Conservation (phyloP, 1,140 invertebrate genomes). For the Zaprionus tsacasi region DNA sequence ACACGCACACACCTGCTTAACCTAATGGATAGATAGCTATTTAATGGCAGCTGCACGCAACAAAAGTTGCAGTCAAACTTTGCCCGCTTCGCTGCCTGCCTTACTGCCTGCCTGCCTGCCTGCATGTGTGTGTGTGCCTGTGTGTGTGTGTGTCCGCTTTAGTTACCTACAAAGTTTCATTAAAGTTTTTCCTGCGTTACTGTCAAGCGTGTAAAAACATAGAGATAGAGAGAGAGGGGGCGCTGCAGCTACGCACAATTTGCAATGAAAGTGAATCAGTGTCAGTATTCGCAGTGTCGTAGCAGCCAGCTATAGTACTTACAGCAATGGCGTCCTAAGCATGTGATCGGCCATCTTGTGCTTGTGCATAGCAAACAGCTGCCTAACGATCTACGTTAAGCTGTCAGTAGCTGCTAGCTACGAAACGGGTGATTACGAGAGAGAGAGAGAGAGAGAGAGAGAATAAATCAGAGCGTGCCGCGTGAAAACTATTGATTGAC, state of each 20-base stretch:
- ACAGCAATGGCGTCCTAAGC: neutral
- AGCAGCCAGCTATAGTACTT: neutral
- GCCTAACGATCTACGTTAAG: neutral
- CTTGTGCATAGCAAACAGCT: neutral
- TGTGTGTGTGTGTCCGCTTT: constrained; percentile 6
- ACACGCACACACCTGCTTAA: constrained; percentile 34
- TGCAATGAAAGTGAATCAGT: constrained; percentile 34
- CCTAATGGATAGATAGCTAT: constrained; percentile 55
- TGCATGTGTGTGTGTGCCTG: neutral
- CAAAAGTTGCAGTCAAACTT: constrained; percentile 56
- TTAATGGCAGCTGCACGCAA: constrained; percentile 57
- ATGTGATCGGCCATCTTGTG: neutral
- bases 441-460: neutral
- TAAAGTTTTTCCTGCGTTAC: constrained; percentile 35
- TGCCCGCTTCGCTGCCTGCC: constrained; percentile 10
- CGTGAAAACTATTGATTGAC: constrained; percentile 10
- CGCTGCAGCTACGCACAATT: constrained; percentile 32
- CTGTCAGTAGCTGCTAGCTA: neutral
- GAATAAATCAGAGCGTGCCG: neutral
- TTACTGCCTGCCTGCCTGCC: neutral
- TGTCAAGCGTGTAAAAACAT: neutral
- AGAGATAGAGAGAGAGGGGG: neutral
- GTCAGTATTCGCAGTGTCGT: neutral
- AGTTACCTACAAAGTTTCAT: constrained; percentile 44
- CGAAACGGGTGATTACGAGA: neutral